Evolutionary conservation across 2,888 invertebrate species (phyloP), one percentile per base, ranked within the genome.

Genomic region (Watsonalla binaria): DNA sequence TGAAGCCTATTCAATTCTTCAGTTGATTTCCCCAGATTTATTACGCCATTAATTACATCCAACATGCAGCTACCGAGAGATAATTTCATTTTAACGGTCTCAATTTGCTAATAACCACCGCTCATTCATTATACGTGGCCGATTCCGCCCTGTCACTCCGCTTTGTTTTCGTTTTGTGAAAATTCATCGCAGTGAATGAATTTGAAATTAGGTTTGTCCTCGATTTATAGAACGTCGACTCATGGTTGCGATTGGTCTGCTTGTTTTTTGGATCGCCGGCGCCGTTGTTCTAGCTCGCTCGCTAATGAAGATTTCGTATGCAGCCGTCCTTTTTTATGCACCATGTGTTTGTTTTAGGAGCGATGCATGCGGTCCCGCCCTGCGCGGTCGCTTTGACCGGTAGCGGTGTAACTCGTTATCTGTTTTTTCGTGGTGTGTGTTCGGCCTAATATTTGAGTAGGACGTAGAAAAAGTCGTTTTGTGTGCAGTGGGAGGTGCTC

Each of bases 241-340:
- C 89, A 90, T 81, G 75, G 73, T 80, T 71, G 78, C 78, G 77
- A 77, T 80, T 78, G 80, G 78, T 75, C 84, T 80, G 74, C 72
- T 67, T 65, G 63, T 70, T 80, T 81, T 78, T 78, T 78, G 73
- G 72, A 79, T 74, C 74, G 72, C 74, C 72, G 81, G 80, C 78
- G 76, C 81, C 75, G 72, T 76, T 72, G 74, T 74, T 76, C 82
- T 81, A 80, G 78, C 82, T 80, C 78, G 76, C 75, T 80, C 75
- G 76, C 78, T 82, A 81, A 85, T 86, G 81, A 83, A 83, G 85
- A 84, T 84, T 87, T 81, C 80, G 85, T 84, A 84, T 86, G 70
- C 74, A 70, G 68, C 82, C 82, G 76, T 85, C 84, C 85, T 87
- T 88, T 88, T 89, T 88, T 86, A 86, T 89, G 87, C 85, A 86